These are phyloP conservation scores for Acipenser ruthenus DNA, from an alignment of 2,797 vertebrate genomes.

Conservation along the genomic window DNA sequence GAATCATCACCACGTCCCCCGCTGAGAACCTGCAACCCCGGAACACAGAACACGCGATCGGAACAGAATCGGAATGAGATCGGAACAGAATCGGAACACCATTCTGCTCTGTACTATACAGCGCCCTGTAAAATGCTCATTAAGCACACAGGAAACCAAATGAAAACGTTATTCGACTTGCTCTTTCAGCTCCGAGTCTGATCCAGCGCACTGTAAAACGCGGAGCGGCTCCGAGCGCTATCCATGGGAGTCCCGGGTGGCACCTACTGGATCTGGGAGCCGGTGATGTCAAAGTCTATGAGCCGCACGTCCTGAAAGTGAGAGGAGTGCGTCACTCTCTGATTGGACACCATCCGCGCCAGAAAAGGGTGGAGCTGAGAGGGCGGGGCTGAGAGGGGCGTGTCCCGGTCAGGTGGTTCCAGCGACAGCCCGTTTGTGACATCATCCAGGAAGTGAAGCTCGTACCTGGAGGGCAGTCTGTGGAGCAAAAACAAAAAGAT, in stretches of 20 bases:
- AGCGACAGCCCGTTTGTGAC: not conserved
- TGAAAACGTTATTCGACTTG: too few species aligned
- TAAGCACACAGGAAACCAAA: not conserved
- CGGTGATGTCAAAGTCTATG: slow-evolving; percentile 75
- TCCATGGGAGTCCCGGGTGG: not conserved
- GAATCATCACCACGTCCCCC: slow-evolving; percentile 78
- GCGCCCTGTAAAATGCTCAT: accelerated
- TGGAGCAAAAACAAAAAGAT: slow-evolving; percentile 6
- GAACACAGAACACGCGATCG: not conserved
- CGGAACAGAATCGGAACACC: not conserved
- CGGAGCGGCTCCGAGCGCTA: not conserved
- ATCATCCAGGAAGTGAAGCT: slow-evolving; percentile 61
- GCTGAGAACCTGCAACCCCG: slow-evolving; percentile 60
- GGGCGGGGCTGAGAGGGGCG: slow-evolving; percentile 22
- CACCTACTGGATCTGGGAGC: slow-evolving; percentile 75
- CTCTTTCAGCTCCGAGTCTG: too few species aligned
- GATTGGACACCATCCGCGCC: slow-evolving; percentile 66
- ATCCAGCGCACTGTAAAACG: not conserved
- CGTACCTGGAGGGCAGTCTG: slow-evolving; percentile 77
- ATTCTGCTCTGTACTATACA: accelerated
- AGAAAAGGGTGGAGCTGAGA: slow-evolving; percentile 59
- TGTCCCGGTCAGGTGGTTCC: slow-evolving; percentile 12
- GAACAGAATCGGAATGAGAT: not conserved
- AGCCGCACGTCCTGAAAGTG: slow-evolving; percentile 93
- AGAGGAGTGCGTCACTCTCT: slow-evolving; percentile 59